Conservation (phyloP, 2,888 invertebrate species). For the Masnerella sp. region DNA sequence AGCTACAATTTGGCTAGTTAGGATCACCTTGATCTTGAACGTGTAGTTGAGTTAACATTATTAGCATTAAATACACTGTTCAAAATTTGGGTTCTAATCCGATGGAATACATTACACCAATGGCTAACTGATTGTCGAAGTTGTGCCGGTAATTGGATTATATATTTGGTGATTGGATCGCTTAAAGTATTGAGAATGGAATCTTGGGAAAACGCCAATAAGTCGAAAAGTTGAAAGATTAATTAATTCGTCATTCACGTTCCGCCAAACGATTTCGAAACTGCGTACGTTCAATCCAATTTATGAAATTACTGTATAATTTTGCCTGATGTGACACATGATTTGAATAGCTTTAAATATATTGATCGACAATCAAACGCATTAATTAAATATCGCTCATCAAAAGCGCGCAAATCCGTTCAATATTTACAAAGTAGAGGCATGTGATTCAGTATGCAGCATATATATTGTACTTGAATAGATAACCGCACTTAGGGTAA, state of each 20-base stretch:
- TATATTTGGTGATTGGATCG: constrained; percentile 26
- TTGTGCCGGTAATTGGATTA: constrained; percentile 40
- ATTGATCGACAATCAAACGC: constrained; percentile 22
- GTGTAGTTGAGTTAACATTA: constrained; percentile 49
- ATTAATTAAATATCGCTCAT: constrained; percentile 48
- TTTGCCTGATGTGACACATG: no score
- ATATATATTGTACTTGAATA: constrained; percentile 61
- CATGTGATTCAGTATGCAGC: constrained; percentile 54
- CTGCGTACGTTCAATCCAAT: no score
- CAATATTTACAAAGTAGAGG: constrained; percentile 51
- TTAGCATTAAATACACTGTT: constrained; percentile 40
- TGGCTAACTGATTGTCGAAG: constrained; percentile 43
- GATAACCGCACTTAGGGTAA: constrained; percentile 61
- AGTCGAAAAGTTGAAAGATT: no score
- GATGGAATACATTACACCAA: constrained; percentile 52
- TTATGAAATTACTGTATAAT: background rate
- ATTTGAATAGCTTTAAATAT: constrained; percentile 9
- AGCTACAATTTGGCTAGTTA: constrained; percentile 58
- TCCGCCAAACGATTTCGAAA: no score
- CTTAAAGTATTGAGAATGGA: no score
- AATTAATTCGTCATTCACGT: no score
- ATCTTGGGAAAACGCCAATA: no score
- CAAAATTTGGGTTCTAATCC: constrained; percentile 44
- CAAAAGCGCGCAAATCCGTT: constrained; percentile 37
- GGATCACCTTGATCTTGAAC: constrained; percentile 61